Evolutionary conservation across 2,797 vertebrate genomes (phyloP).

Genomic region (Pampus argenteus): DNA sequence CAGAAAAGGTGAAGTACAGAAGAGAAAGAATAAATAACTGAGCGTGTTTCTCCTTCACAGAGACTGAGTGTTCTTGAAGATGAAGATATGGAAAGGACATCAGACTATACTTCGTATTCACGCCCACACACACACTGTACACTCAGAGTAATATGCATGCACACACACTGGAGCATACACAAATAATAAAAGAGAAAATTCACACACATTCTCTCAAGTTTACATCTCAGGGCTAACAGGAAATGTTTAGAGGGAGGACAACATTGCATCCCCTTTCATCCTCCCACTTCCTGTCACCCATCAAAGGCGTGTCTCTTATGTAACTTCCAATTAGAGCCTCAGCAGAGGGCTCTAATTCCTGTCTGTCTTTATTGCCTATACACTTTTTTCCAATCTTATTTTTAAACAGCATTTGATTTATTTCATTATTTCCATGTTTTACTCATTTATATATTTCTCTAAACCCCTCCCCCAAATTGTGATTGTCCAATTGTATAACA

Average conservation of each 20-base stretch:
- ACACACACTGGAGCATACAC: constrained; percentile 1
- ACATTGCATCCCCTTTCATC: constrained; percentile 7
- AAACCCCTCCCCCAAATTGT: too few relatives aligned
- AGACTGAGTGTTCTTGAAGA: background rate
- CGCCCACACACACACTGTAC: background rate
- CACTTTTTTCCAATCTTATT: too few relatives aligned
- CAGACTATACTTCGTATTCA: background rate
- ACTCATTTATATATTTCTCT: too few relatives aligned
- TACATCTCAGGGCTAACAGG: constrained; percentile 4
- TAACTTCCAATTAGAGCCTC: constrained; percentile 18
- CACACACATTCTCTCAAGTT: background rate
- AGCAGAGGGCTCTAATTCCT: constrained; percentile 15
- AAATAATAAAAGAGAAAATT: background rate
- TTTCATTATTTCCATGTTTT: too few relatives aligned
- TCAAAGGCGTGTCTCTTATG: constrained; percentile 23
- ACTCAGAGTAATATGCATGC: background rate
- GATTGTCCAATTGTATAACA: too few relatives aligned
- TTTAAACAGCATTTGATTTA: too few relatives aligned
- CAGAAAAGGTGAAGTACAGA: too few relatives aligned
- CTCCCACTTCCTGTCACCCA: constrained; percentile 15
- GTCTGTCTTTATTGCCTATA: background rate
- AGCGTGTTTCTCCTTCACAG: background rate
- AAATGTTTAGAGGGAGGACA: constrained; percentile 11
- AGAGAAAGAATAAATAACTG: background rate
- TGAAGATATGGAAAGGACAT: constrained; percentile 28